Evolutionary conservation across 2,113 vertebrate species (phyloP), one percentile per base, ranked within the genome.

Genomic region (Electrona antarctica): DNA sequence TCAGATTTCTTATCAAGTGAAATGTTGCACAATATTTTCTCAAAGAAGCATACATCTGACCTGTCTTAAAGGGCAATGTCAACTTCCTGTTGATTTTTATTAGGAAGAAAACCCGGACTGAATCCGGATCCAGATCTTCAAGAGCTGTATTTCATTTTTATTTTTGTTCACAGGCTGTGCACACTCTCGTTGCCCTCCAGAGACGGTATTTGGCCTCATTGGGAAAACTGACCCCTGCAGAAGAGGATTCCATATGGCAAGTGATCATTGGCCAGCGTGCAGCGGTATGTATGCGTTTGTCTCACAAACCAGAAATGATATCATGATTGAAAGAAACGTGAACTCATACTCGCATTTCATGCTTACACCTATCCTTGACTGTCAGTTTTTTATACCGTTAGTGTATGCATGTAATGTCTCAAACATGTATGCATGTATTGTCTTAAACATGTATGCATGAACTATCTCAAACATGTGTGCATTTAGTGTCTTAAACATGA

Each of bases 241-340:
- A 94, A 45, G 92, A 94, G 75, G 91, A 93, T 52, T 70, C 83
- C 7, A 79, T 94, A 74, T 94, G 93, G 93, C 93, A 93, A 83
- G 89, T 94, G 78, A 93, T 94, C 78, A 90, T 94, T 74, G 65
- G 87, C 51, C 92, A 93, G 81, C 87, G 93, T 63, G 88, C 87
- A 14, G 61, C 91, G 89, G 93, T 94, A 73, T 66, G 83, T 79
- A 13, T 56, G 6, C 48, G 41, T 62, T 1, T 41, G 15, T 13
- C 2, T 45, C 4, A 5, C 21, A 49, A 52, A 13, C 50, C 0
- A 54, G 50, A 45, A 8, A 5, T 75, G 55, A 2, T 1, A 2
- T n/a, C 5, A 8, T 7, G 9, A 41, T 56, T 14, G 15, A 55
- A n/a, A 49, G 6, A 10, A 11, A n/a, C 6, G 0, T n/a, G 7